Conservation (phyloP, 1,140 invertebrate species). For the Drosophila equinoxialis region DNA sequence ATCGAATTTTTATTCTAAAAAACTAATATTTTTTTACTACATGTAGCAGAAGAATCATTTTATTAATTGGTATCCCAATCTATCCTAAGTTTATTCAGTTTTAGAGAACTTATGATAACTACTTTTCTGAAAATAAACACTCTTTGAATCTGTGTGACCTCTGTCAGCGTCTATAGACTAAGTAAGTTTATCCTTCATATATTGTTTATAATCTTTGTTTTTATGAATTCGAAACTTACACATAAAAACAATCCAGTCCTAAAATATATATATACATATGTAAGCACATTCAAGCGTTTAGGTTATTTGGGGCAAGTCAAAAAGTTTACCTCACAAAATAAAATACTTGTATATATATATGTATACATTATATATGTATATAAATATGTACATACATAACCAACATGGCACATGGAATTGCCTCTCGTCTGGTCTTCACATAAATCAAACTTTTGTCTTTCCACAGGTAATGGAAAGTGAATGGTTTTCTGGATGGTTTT, state of each 20-base stretch:
- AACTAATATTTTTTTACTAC: too few relatives aligned
- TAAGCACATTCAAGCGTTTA: not conserved
- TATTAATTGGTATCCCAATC: not conserved
- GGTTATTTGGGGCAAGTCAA: constrained; percentile 6
- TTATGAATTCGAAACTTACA: too few relatives aligned
- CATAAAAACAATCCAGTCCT: not conserved
- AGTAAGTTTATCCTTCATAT: too few relatives aligned
- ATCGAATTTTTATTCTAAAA: not conserved
- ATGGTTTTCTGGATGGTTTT: not conserved
- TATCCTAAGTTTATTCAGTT: not conserved
- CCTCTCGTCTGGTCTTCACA: constrained; percentile 38
- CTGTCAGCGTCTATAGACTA: too few relatives aligned
- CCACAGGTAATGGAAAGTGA: constrained; percentile 32
- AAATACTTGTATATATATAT: too few relatives aligned
- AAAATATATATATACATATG: not conserved
- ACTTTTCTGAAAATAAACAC: too few relatives aligned
- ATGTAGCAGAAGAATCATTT: too few relatives aligned
- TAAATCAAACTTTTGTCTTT: constrained; percentile 60
- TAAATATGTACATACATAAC: constrained; percentile 29
- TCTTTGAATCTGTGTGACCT: too few relatives aligned
- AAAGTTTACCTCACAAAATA: constrained; percentile 3
- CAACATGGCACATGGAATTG: constrained; percentile 53
- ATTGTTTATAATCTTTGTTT: too few relatives aligned
- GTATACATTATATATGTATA: not conserved
- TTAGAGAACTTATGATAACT: too few relatives aligned